A percentile compares a stretch with the other conserved stretches of the same genome.
Conservation (phyloP, 2,888 invertebrate genomes). For the Pachymerium ferrugineum region DNA sequence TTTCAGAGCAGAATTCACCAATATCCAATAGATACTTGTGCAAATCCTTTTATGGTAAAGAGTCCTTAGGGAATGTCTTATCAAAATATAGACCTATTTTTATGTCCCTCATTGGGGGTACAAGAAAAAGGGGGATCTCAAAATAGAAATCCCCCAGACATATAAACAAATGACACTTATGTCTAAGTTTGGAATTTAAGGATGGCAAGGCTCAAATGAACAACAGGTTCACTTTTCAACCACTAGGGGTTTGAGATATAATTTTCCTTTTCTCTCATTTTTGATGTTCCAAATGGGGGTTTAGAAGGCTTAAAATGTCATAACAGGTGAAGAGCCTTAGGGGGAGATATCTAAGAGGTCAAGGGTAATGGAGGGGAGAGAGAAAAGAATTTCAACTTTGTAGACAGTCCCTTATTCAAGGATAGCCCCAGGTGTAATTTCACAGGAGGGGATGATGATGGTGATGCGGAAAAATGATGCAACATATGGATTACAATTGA, state of each 20-base stretch:
- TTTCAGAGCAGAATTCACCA: not conserved
- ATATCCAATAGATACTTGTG: not conserved
- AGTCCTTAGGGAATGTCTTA: constrained; percentile 17
- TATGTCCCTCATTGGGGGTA: constrained; percentile 25
- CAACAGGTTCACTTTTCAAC: constrained; percentile 3
- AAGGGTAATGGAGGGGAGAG: constrained; percentile 16
- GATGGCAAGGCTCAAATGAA: constrained; percentile 2
- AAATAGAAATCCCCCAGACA: constrained; percentile 17
- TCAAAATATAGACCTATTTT: constrained; percentile 22
- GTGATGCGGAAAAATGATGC: no score
- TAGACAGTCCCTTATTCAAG: constrained; percentile 17
- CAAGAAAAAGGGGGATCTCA: not conserved
- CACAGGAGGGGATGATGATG: not conserved
- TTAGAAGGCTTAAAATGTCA: constrained; percentile 1
- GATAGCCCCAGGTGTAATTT: not conserved
- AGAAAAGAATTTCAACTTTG: constrained; percentile 27
- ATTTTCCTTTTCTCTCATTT: no score
- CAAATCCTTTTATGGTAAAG: constrained; percentile 18
- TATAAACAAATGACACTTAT: constrained; percentile 27
- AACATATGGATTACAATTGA: not conserved
- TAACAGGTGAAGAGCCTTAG: constrained; percentile 7
- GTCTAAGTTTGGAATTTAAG: constrained; percentile 24
- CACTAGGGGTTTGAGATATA: constrained; percentile 1
- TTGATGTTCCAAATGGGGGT: no score
- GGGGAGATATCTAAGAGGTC: not conserved